phyloP scores from a whole-genome alignment of 1,140 invertebrate species.

The Drosophila varians region DNA sequence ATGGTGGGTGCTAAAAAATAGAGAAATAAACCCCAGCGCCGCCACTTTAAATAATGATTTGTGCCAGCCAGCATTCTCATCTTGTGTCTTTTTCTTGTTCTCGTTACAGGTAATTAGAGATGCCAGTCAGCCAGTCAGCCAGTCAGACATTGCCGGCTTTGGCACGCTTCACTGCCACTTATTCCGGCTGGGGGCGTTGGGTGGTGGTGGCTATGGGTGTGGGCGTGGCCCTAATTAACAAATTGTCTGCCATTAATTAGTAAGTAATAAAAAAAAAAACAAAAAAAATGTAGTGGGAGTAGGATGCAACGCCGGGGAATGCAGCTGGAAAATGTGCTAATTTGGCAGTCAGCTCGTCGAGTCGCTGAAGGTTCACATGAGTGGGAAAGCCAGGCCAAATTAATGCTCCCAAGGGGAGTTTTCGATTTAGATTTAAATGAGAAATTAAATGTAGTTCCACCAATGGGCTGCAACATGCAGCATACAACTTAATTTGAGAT shows the following conservation, averaged over 20 bases:
- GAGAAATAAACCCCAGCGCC: slow-evolving; percentile 32
- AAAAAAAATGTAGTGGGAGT: slow-evolving; percentile 12
- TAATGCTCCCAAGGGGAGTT: slow-evolving; percentile 4
- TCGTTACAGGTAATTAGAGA: slow-evolving; percentile 63
- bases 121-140: slow-evolving; percentile 44
- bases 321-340: slow-evolving; percentile 52
- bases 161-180: slow-evolving; percentile 39
- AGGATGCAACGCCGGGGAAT: slow-evolving; percentile 18
- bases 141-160: slow-evolving; percentile 34
- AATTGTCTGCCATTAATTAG: slow-evolving; percentile 66
- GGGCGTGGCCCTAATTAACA: slow-evolving; percentile 56
- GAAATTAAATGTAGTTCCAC: background rate
- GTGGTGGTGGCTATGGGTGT: slow-evolving; percentile 1
- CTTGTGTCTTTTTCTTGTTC: slow-evolving; percentile 26
- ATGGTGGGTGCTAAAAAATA: background rate
- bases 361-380: slow-evolving; percentile 9
- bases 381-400: slow-evolving; percentile 14
- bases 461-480: no score
- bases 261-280: slow-evolving; percentile 51
- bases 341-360: slow-evolving; percentile 34
- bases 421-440: background rate
- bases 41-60: slow-evolving; percentile 62
- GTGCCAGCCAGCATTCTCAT: slow-evolving; percentile 25
- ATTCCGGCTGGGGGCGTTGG: background rate
- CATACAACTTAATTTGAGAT: background rate